Evolutionary conservation across 2,113 vertebrate species (phyloP), one percentile per base, ranked within the genome.

Genomic region (Camelus bactrianus): DNA sequence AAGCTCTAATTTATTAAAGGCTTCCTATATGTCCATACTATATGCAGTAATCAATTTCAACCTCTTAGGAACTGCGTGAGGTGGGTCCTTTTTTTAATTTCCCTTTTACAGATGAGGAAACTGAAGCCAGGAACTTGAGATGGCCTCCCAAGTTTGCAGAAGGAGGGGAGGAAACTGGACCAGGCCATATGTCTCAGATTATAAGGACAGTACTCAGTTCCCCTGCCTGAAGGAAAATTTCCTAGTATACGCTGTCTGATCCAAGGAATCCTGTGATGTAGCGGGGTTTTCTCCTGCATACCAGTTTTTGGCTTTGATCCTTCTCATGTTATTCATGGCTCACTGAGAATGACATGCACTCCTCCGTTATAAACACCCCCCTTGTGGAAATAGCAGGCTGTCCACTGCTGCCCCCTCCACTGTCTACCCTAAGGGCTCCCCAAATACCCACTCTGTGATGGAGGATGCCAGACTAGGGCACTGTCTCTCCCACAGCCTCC

Each of bases 361-460:
- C 46, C 8, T 75, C 10, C 28, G 72, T 35, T 56, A 80, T 4
- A 52, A 14, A n/a, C 56, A 20, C 7, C 24, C 11, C 54, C 35
- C 69, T 50, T 3, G 50, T 8, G 17, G 77, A 58, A 16, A 15
- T 1, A 19, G 32, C 26, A n/a, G 69, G 15, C 50, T 54, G 69
- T 14, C 28, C 11, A 32, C 58, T 50, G 10, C 7, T 26, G 6
- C 20, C 20, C 6, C 22, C 17, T 56, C 32, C 3, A 5, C 14
- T 24, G 58, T 32, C 22, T 38, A 28, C 7, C n/a, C 20, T 5
- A 5, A 38, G 46, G 32, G 9, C 60, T 38, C 22, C 67, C 48
- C 52, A 1, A 0, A 6, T n/a, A 8, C 42, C 12, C 5, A 4
- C 30, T 52, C 19, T 5, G 8, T 30, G 38, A 38, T n/a, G 48